Conservation (phyloP, 2,888 invertebrate species). For the Tineola bisselliella region DNA sequence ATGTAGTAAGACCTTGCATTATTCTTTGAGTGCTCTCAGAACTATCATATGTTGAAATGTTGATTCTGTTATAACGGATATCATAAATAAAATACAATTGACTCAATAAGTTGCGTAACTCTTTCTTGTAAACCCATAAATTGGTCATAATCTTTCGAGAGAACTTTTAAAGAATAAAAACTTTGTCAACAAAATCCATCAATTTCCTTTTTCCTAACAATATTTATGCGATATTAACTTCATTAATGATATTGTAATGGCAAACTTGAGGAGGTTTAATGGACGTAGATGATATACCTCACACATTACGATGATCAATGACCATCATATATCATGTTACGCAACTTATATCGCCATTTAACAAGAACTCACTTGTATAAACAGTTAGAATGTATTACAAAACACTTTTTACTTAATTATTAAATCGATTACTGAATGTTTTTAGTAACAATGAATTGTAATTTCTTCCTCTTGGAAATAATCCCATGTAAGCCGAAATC, state of each 20-base stretch:
- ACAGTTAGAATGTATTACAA: neutral
- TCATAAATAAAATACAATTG: neutral
- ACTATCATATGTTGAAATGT: neutral
- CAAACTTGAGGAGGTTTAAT: neutral
- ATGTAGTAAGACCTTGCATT: neutral
- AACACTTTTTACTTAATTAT: neutral
- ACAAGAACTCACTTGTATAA: neutral
- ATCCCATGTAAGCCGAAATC: neutral
- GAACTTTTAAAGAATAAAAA: too few species aligned
- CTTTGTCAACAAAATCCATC: too few species aligned
- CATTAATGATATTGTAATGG: conserved; percentile 9
- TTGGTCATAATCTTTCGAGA: neutral
- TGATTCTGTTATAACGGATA: neutral
- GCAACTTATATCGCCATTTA: neutral
- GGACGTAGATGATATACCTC: conserved; percentile 10
- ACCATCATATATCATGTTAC: neutral
- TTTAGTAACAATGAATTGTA: neutral
- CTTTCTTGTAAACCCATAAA: neutral
- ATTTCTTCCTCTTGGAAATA: neutral
- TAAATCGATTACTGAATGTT: neutral
- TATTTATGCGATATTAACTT: neutral
- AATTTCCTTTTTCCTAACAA: neutral
- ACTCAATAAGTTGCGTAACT: neutral
- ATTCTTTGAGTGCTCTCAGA: neutral
- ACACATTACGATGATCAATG: conserved; percentile 2